Evolutionary conservation across 2,888 invertebrate genomes (phyloP), one percentile per base, ranked within the genome.

Genomic region (Caenorhabditis panamensis): DNA sequence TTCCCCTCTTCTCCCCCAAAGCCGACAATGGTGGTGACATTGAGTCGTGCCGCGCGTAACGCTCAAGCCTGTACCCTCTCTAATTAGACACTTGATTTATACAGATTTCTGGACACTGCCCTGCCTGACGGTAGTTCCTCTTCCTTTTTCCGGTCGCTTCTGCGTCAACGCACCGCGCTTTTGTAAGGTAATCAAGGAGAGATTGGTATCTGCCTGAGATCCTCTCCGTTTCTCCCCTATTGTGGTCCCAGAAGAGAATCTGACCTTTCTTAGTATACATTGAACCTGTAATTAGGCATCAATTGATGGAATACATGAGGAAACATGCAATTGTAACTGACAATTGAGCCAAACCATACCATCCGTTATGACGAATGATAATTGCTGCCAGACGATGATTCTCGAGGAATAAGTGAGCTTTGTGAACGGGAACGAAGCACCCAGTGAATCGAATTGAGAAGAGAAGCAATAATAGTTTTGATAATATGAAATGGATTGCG

Each of bases 251-350:
- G 54, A 44, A 54, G 71, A 76, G 53, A 76, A 76, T 76, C 76
- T 76, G 76, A 76, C 76, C 76, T 62, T 54, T 47, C 20, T 41
- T 51, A 54, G 36, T 54, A 76, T 61, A 67, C 67, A 68, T 51
- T 76, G 76, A 76, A 76, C 76, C 76, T 68, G 62, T 76, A 76
- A 76, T 76, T 76, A 76, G 22, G n/a, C 9, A 44, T 56, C n/a
- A 49, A 58, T 2, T 36, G 53, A 37, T 53, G 54, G n/a, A n/a
- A n/a, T n/a, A n/a, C n/a, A n/a, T n/a, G n/a, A n/a, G n/a, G n/a
- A n/a, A n/a, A n/a, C n/a, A n/a, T n/a, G n/a, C n/a, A n/a, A n/a
- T n/a, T n/a, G n/a, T n/a, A n/a, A n/a, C n/a, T n/a, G n/a, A 31
- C 62, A 71, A 62, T 71, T 54, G 44, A 53, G 37, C 59, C 13